These are phyloP conservation scores for Galaxea fascicularis DNA, from an alignment of 92 coral and sea anemone genomes.

Conservation along the genomic window DNA sequence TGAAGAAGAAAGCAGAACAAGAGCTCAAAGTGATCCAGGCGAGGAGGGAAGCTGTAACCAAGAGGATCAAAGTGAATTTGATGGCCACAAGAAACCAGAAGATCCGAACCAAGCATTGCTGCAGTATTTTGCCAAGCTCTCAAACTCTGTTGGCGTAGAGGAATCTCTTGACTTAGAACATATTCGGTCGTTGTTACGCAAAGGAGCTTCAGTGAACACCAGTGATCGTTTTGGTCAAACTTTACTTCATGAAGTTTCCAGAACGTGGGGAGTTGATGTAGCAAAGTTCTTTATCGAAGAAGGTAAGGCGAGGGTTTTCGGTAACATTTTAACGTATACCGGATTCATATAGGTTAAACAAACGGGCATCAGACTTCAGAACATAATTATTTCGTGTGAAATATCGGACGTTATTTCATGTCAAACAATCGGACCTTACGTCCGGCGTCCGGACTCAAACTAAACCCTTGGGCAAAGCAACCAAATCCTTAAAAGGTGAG, in stretches of 20 bases:
- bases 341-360: background rate
- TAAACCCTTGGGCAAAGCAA: too few relatives aligned
- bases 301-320: slow-evolving; percentile 22
- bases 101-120: slow-evolving; percentile 61
- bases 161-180: slow-evolving; percentile 67
- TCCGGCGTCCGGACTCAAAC: too few relatives aligned
- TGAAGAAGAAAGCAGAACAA: background rate
- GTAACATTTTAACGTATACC: background rate
- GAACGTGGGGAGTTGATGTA: slow-evolving; percentile 73
- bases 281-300: slow-evolving; percentile 64
- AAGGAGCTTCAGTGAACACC: slow-evolving; percentile 70
- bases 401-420: too few relatives aligned
- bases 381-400: too few relatives aligned
- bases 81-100: slow-evolving; percentile 33
- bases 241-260: slow-evolving; percentile 74
- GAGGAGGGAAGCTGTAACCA: background rate
- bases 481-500: too few relatives aligned
- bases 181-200: slow-evolving; percentile 52
- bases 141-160: slow-evolving; percentile 59
- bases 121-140: slow-evolving; percentile 66
- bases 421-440: too few relatives aligned
- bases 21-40: background rate
- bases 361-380: too few relatives aligned
- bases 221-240: slow-evolving; percentile 69
- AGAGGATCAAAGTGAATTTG: background rate